phyloP scores from a whole-genome alignment of 2,797 vertebrate genomes.

The Chelidonichthys spinosus region DNA sequence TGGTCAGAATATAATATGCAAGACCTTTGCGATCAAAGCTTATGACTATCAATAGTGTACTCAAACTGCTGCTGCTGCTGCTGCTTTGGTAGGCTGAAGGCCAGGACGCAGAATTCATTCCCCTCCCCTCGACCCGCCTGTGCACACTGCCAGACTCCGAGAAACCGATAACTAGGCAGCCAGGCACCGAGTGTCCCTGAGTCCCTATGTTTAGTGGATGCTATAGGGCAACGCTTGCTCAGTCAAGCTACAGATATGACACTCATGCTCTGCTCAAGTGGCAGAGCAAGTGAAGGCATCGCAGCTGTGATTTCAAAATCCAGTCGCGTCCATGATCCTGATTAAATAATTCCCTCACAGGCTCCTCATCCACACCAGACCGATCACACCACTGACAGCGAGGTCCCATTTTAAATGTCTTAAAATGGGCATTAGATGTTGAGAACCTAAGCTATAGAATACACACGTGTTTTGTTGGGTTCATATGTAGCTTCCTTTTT shows the following conservation, averaged over 20 bases:
- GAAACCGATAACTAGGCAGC: slow-evolving; percentile 54
- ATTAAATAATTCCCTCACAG: slow-evolving; percentile 44
- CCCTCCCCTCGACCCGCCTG: slow-evolving; percentile 58
- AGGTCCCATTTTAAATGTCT: background rate
- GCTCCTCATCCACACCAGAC: slow-evolving; percentile 28
- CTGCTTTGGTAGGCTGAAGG: slow-evolving; percentile 37
- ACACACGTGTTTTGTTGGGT: background rate
- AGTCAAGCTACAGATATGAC: slow-evolving; percentile 66
- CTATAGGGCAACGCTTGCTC: slow-evolving; percentile 57
- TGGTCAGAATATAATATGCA: background rate
- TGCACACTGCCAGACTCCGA: slow-evolving; percentile 44
- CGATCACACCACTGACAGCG: slow-evolving; percentile 43
- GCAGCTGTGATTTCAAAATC: slow-evolving; percentile 66
- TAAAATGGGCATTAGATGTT: too few relatives aligned
- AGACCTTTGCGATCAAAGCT: slow-evolving; percentile 14
- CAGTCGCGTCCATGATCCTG: slow-evolving; percentile 40
- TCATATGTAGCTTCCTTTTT: background rate
- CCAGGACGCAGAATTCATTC: slow-evolving; percentile 61
- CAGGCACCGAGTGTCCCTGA: slow-evolving; percentile 45
- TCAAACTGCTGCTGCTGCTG: slow-evolving; percentile 34
- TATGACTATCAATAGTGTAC: slow-evolving; percentile 18
- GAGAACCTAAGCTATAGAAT: background rate
- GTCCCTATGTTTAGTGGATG: slow-evolving; percentile 59
- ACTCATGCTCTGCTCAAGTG: slow-evolving; percentile 61
- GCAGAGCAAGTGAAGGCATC: slow-evolving; percentile 41